phyloP scores from a whole-genome alignment of 2,113 vertebrate species.

The Silurus meridionalis region DNA sequence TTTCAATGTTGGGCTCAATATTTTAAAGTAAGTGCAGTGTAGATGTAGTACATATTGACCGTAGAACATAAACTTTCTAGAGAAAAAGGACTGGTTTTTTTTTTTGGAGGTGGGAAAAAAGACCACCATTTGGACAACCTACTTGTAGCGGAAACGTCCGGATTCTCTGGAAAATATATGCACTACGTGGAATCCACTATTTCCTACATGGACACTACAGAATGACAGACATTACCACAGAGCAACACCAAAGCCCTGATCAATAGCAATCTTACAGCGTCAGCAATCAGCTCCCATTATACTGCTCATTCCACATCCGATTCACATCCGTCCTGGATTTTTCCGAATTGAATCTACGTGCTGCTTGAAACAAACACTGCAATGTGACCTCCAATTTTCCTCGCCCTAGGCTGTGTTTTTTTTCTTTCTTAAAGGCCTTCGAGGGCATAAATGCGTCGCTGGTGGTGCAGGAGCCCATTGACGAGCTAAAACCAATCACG shows the following conservation, averaged over 20 bases:
- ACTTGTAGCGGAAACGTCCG: background rate
- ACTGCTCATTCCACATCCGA: background rate
- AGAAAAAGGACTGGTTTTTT: background rate
- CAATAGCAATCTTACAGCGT: background rate
- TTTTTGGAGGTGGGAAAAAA: background rate
- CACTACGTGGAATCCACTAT: background rate
- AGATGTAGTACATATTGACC: background rate
- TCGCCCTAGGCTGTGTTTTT: background rate
- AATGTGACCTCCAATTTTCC: slow-evolving; percentile 17
- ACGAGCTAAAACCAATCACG: slow-evolving; percentile 41
- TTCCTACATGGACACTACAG: background rate
- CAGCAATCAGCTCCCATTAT: background rate
- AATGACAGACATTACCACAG: slow-evolving; percentile 51
- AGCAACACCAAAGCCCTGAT: slow-evolving; percentile 20
- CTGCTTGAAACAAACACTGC: background rate
- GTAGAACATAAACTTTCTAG: background rate
- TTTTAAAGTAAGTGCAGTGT: background rate
- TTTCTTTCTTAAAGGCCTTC: background rate
- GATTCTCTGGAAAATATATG: background rate
- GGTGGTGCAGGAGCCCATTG: slow-evolving; percentile 22
- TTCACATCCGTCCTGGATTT: background rate
- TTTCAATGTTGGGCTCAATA: background rate
- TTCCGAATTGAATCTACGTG: background rate
- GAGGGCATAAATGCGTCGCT: background rate
- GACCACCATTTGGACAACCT: background rate